Evolutionary conservation across 2,113 vertebrate genomes (phyloP), one percentile per base, ranked within the genome.

Genomic region (Kryptolebias marmoratus): DNA sequence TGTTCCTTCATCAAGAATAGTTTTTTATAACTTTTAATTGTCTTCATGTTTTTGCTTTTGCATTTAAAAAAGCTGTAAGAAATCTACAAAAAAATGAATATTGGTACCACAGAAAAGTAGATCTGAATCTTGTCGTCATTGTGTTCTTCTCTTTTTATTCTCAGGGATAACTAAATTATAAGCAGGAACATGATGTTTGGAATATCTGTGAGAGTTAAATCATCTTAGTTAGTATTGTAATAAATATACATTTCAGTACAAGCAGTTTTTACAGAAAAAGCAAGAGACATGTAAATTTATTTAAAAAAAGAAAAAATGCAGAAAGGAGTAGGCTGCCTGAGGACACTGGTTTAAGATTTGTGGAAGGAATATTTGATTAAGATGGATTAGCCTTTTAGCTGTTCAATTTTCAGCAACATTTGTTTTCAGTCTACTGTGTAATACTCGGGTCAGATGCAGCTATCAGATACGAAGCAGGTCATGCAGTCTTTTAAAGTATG

Each of bases 401-500:
- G 6, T 30, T 60, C 12, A 59, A 2, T 32, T 65, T n/a, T 18
- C 32, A 49, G 31, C 18, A 47, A 14, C 9, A 2, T 55, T 55
- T 55, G 39, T 42, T 10, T 42, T 10, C 8, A 42, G 39, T 42
- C 5, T 42, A 10, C 39, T 42, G 39, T 42, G 39, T 42, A 10
- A 42, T 9, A 42, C 39, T 9, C 39, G 5, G 39, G 39, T 27
- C 53, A 55, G 27, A 15, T 50, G 44, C 39, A 60, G 44, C 39
- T 45, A 70, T 70, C 18, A 58, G 7, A 13, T 66, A 18, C 56
- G 30, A 53, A 58, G 32, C 28, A 7, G 55, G 49, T 55, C 52
- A 54, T 15, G 3, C 9, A 56, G 15, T 13, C n/a, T 65, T 52
- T 57, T 4, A 22, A 44, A 16, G 2, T 1, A 0, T 36, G 4